Evolutionary conservation across 2,113 vertebrate genomes (phyloP).

Genomic region (Microcebus lehilahytsara): DNA sequence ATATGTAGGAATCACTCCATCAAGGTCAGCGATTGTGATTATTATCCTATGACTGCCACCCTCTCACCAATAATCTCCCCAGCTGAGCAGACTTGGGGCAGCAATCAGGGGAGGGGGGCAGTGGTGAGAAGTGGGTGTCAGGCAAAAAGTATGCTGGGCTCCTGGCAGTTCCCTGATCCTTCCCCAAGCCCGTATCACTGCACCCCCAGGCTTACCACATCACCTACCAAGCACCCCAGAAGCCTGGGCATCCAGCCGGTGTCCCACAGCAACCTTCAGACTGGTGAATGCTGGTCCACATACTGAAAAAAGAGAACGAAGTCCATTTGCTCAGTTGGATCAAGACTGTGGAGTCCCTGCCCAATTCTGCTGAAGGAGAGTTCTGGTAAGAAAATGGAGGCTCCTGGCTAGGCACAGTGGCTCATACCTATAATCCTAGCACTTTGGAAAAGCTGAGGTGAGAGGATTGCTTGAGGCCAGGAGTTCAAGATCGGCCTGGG

Average conservation of each 20-base stretch:
- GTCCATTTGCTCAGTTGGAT: neutral
- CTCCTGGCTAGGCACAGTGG: neutral
- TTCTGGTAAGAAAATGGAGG: neutral
- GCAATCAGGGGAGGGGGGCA: neutral
- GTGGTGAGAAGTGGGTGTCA: neutral
- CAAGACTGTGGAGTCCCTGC: neutral
- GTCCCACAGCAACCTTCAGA: conserved; percentile 90
- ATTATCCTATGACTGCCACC: neutral
- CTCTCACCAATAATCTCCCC: neutral
- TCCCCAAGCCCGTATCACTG: neutral
- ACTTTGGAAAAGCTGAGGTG: too few species aligned
- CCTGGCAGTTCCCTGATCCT: neutral
- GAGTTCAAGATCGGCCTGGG: too few species aligned
- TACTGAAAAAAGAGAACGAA: conserved; percentile 81
- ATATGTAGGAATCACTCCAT: neutral
- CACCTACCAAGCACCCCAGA: conserved; percentile 94
- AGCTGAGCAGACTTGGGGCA: neutral
- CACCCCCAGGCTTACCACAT: neutral
- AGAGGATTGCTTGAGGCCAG: too few species aligned
- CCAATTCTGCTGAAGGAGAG: neutral
- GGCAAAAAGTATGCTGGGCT: neutral
- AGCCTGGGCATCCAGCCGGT: conserved; percentile 88
- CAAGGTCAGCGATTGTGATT: neutral
- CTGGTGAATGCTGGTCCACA: conserved; percentile 87
- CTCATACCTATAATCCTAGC: too few species aligned